Evolutionary conservation across 2,113 vertebrate species (phyloP).

Genomic region (Spermophilus dauricus): DNA sequence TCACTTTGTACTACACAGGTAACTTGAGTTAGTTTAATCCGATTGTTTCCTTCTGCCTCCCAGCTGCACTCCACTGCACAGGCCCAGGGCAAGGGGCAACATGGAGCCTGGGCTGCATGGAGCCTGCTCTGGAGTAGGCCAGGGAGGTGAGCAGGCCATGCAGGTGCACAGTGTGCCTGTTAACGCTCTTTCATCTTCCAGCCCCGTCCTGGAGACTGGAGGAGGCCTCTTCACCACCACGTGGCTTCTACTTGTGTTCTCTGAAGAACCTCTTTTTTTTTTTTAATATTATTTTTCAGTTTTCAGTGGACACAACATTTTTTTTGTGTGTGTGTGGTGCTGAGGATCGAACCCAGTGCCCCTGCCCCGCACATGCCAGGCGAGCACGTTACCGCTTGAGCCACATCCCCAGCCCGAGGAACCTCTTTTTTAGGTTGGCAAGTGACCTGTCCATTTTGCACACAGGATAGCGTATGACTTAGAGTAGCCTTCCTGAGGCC

Average conservation of each 20-base stretch:
- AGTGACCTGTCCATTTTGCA: not conserved
- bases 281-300: too few relatives aligned
- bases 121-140: not conserved
- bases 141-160: not conserved
- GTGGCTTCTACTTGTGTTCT: not conserved
- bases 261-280: not conserved
- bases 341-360: too few relatives aligned
- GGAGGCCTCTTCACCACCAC: fast-evolving
- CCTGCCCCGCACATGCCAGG: too few relatives aligned
- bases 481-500: not conserved
- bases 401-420: too few relatives aligned
- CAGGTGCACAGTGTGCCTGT: fast-evolving
- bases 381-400: too few relatives aligned
- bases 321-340: too few relatives aligned
- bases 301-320: too few relatives aligned
- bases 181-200: not conserved
- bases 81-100: not conserved
- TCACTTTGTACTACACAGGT: not conserved
- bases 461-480: not conserved
- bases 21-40: not conserved
- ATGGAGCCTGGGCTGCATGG: fast-evolving
- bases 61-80: fast-evolving
- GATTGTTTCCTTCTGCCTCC: not conserved
- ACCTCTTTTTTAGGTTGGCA: not conserved
- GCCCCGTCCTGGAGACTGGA: not conserved